Evolutionary conservation across 2,797 vertebrate genomes (phyloP).

Genomic region (Xenopus petersii): DNA sequence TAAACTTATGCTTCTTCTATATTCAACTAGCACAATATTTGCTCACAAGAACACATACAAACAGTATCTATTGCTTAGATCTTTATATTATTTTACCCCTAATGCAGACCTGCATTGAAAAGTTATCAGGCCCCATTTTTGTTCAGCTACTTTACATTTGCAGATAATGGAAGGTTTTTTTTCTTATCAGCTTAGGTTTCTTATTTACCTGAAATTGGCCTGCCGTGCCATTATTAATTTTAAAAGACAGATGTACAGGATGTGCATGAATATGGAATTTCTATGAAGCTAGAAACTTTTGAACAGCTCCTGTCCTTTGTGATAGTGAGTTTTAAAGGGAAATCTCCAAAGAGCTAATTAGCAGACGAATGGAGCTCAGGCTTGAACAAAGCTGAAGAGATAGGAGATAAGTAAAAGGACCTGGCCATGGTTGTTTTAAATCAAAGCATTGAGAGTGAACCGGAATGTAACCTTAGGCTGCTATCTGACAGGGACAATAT

Average conservation of each 20-base stretch:
- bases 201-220: slow-evolving; percentile 77
- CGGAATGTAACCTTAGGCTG: slow-evolving; percentile 84
- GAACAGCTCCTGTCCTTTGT: slow-evolving; percentile 77
- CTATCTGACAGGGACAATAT: slow-evolving; percentile 92
- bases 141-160: slow-evolving; percentile 68
- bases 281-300: slow-evolving; percentile 81
- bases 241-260: slow-evolving; percentile 66
- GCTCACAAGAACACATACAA: slow-evolving; percentile 97
- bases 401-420: slow-evolving; percentile 80
- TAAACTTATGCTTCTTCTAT: slow-evolving; percentile 98
- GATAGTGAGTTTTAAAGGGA: slow-evolving; percentile 88
- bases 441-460: slow-evolving; percentile 86
- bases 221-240: slow-evolving; percentile 80
- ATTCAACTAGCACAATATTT: slow-evolving; percentile 99
- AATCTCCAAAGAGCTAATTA: slow-evolving; percentile 99
- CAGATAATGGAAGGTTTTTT: slow-evolving; percentile 59
- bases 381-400: slow-evolving; percentile 90
- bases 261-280: slow-evolving; percentile 78
- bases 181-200: slow-evolving; percentile 48
- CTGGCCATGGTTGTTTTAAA: slow-evolving; percentile 89
- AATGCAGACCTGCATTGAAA: slow-evolving; percentile 59
- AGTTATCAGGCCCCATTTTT: slow-evolving; percentile 46
- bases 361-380: slow-evolving; percentile 88
- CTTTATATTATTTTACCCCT: slow-evolving; percentile 59
- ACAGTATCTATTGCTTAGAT: slow-evolving; percentile 80